Evolutionary conservation across 2,888 invertebrate species (phyloP), one percentile per base, ranked within the genome.

Genomic region (Uloborus plumipes): DNA sequence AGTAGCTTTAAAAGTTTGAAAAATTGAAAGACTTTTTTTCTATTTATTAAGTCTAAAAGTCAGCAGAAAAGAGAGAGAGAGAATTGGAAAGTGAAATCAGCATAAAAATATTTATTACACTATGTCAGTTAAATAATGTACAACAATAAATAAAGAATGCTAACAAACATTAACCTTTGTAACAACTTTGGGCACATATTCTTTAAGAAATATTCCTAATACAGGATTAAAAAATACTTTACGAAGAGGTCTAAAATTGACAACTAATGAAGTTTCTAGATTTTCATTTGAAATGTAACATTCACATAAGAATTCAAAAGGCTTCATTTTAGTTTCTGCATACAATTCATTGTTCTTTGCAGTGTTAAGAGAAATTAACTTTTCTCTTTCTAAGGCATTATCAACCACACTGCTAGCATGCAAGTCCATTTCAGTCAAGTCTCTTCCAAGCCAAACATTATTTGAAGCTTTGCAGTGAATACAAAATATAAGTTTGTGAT

Each of bases 361-460:
- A 66, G 53, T 39, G 22, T 39, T 16, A 3, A n/a, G 18, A 15
- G 82, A 82, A 59, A 82, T 76, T 22, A 39, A 61, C 20, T 31
- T 65, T 72, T 82, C 76, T 53, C 39, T 59, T 3, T 72, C 66
- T 18, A 82, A 65, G 15, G 71, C 18, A 51, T 75, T 22, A 16
- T 47, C 51, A 47, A 31, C 50, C 6, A 20, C 14, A 39, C 39
- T 50, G n/a, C 4, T 13, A 6, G 64, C 18, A 7, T 39, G 18
- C 14, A 55, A 26, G 53, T 70, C 71, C 26, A 72, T 49, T 2
- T 14, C 39, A 39, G 62, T 66, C 39, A 51, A 22, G 6, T 72
- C 66, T 50, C 82, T 70, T 26, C 82, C 71, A 20, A 51, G 53
- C 76, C 71, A 82, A 53, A 70, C 49, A 66, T 82, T 82, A 22